Evolutionary conservation across 2,888 invertebrate species (phyloP), one percentile per base, ranked within the genome.

Genomic region (Orchestes rusci): DNA sequence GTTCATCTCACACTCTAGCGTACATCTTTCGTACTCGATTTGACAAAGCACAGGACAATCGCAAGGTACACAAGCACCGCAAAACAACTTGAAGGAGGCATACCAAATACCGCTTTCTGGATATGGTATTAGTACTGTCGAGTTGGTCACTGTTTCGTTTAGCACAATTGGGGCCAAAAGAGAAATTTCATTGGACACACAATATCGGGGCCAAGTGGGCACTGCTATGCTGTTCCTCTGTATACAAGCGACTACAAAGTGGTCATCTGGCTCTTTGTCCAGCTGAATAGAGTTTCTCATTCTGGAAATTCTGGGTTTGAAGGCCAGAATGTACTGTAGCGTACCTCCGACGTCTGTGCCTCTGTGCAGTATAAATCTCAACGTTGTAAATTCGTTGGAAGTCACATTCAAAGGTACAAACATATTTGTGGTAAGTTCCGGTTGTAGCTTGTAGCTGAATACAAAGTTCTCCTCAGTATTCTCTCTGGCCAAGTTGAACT

Each of bases 91-190:
- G 50, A 90, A 68, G 1, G 82, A 81, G 13, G 89, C 64, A 68
- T 84, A 88, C 90, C 91, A 93, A 27, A 70, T 70, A 0, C 92
- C 92, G 19, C 82, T 78, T 57, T 89, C 88, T 0, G 92, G 92
- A 60, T 80, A 93, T 0, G 92, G 92, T 18, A 86, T 76, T 48
- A 80, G 74, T 12, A 79, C 65, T 38, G 78, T 74, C 37, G 81
- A 75, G 31, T 81, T 77, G 23, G 75, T 74, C 0, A 76, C 75
- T 0, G 81, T 80, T 50, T 74, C 77, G 56, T 83, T 84, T 8
- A 82, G 63, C 13, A 80, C 73, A 39, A 80, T 73, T 18, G 81
- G 71, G 0, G 84, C 78, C 0, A 72, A 70, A 35, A 70, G 69
- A 8, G 71, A 58, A 27, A 65, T 66, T 43, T 72, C 70, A 17